Percentiles rank a stretch among this genome's conserved stretches.
These are phyloP conservation scores for Drosophila affinis DNA, from an alignment of 2,888 invertebrate species.

Conservation along the genomic window DNA sequence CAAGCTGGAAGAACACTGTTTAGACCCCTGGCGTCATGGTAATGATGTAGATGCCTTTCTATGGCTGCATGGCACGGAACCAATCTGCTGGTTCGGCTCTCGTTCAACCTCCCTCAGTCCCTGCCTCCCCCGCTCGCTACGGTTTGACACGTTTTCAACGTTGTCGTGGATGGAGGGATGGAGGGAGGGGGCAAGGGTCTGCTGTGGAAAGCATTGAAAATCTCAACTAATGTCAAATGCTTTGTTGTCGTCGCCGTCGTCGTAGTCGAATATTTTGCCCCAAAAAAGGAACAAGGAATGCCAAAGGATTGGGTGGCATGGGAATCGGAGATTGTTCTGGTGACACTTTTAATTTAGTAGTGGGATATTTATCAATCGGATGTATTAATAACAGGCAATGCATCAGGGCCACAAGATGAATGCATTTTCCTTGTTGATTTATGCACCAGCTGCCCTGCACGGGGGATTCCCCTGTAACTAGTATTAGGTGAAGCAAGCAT, in stretches of 20 bases:
- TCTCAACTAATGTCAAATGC: conserved; percentile 72
- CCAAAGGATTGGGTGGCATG: background rate
- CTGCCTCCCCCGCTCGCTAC: conserved; percentile 4
- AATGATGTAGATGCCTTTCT: conserved; percentile 57
- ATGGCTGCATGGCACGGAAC: conserved; percentile 58
- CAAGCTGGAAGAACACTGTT: conserved; percentile 17
- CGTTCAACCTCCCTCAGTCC: background rate
- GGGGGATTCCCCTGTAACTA: background rate
- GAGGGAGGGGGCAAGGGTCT: background rate
- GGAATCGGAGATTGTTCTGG: conserved; percentile 17
- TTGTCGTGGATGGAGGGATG: background rate
- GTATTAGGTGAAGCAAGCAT: background rate
- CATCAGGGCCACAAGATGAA: conserved; percentile 29
- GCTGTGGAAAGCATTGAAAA: conserved; percentile 60
- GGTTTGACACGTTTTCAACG: conserved; percentile 55
- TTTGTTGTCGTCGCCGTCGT: conserved; percentile 65
- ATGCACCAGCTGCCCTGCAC: conserved; percentile 4
- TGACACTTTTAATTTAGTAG: conserved; percentile 68
- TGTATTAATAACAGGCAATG: conserved; percentile 43
- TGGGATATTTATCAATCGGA: conserved; percentile 63
- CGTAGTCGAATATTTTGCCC: conserved; percentile 1
- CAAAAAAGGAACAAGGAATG: conserved; percentile 2
- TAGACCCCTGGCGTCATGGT: conserved; percentile 41
- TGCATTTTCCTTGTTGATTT: conserved; percentile 30
- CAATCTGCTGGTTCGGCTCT: conserved; percentile 16